Conservation (phyloP, 2,888 invertebrate species). For the Iselma pallidipennis region DNA sequence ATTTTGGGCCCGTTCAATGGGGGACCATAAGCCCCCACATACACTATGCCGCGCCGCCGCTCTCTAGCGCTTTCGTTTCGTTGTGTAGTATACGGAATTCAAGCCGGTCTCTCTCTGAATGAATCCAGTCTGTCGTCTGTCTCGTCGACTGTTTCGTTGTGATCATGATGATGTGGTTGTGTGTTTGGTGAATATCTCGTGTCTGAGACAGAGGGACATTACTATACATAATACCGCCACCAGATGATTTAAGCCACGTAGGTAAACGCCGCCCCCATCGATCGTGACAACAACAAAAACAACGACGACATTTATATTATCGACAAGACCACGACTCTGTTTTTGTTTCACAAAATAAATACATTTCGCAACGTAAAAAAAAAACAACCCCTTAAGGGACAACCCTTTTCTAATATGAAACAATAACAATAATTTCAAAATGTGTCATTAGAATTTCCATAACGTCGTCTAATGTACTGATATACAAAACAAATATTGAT, state of each 20-base stretch:
- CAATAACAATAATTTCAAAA: too few species aligned
- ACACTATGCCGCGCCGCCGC: background rate
- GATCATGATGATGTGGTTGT: constrained; percentile 17
- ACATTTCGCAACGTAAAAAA: background rate
- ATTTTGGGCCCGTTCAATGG: background rate
- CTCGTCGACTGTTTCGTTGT: constrained; percentile 21
- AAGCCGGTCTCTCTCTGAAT: constrained; percentile 19
- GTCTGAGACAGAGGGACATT: background rate
- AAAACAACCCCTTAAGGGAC: background rate
- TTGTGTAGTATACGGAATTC: constrained; percentile 17
- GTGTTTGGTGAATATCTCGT: constrained; percentile 3
- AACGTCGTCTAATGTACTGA: background rate
- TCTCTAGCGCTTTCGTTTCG: constrained; percentile 25
- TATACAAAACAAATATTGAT: background rate
- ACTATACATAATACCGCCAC: background rate
- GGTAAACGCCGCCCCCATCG: background rate
- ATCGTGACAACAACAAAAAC: background rate
- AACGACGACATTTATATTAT: background rate
- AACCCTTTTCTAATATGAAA: too few species aligned
- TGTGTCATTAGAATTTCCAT: background rate
- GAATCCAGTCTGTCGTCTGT: constrained; percentile 26
- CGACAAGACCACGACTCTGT: background rate
- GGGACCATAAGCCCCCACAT: background rate
- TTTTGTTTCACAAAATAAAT: background rate
- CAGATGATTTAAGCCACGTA: background rate